Base-by-base conservation (phyloP, 1,140 invertebrate species). In the Drosophila pruinosa region DNA sequence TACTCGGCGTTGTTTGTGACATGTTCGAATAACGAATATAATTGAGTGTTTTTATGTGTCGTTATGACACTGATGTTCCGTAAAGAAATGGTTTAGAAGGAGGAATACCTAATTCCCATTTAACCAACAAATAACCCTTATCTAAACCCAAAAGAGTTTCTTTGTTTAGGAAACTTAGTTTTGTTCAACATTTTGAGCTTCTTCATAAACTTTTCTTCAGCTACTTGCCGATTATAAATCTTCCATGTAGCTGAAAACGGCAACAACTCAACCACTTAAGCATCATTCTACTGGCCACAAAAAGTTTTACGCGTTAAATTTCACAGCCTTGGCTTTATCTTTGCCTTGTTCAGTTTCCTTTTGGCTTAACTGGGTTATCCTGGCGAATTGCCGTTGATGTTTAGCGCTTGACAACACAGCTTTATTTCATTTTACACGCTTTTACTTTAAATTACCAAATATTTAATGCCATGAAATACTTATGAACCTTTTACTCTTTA, bases 231-330 rank as follows among this genome's bases (percentile, higher is more conserved):
- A 2, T 4, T 50, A 19, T 54, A 54, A 62, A 62, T 54, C 15
- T 28, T 26, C 8, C 38, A 10, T 21, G 38, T 10, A 17, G 24
- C 22, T 47, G 3, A 6, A 22, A 15, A 4, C 15, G 8, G n/a
- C 5, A 22, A 28, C 8, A 24, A 24, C n/a, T 14, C 5, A 15
- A 31, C 22, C 53, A 48, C 43, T 47, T 67, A 2, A 48, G 28
- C 28, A 43, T 21, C 52, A 26, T 24, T 14, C 54, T 47, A 28
- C 22, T 31, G 38, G 15, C 58, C 48, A 39, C 39, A 54, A 47
- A 69, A 54, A 69, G 28, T 48, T 54, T 12, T 28, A 45, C 36
- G 45, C 47, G 56, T 36, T 45, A 26, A 61, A 62, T 45, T 62
- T 54, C 19, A 47, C 48, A 47, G 22, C 28, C 28, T 38, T 24